Percentiles rank a stretch among this genome's conserved stretches.
Conservation (phyloP, 2,113 vertebrate species). For the Psittacara wagleri region DNA sequence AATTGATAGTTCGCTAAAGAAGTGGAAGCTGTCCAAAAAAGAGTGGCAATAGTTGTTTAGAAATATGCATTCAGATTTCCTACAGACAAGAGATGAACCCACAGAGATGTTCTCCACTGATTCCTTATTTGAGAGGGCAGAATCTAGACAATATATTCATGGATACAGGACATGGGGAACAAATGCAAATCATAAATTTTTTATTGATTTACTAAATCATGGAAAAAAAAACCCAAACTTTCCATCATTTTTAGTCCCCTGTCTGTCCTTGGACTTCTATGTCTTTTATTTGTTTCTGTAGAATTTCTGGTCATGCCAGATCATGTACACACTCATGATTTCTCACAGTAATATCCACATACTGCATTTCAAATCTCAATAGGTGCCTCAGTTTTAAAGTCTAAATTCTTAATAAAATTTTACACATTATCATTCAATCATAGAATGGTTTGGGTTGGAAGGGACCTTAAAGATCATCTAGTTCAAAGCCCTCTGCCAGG, state of each 20-base stretch:
- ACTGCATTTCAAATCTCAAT: neutral
- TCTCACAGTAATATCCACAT: neutral
- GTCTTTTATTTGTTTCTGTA: neutral
- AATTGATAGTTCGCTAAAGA: neutral
- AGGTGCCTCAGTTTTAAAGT: neutral
- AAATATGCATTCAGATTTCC: neutral
- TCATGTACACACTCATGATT: neutral
- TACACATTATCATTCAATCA: neutral
- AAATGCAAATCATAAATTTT: neutral
- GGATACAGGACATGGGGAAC: neutral
- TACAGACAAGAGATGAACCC: neutral
- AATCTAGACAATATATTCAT: neutral
- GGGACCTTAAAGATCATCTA: neutral
- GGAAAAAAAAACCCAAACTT: neutral
- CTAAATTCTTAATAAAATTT: neutral
- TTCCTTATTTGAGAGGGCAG: neutral
- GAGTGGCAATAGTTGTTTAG: neutral
- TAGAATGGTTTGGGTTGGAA: neutral
- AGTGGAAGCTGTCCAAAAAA: neutral
- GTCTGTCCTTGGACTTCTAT: neutral
- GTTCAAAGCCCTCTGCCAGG: neutral
- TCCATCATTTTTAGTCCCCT: neutral
- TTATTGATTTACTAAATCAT: neutral
- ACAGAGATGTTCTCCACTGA: rapidly evolving
- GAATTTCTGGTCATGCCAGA: neutral